Percentiles rank a stretch among this genome's conserved stretches.
Conservation (phyloP, 2,888 invertebrate species). For the Nesidiocoris tenuis region DNA sequence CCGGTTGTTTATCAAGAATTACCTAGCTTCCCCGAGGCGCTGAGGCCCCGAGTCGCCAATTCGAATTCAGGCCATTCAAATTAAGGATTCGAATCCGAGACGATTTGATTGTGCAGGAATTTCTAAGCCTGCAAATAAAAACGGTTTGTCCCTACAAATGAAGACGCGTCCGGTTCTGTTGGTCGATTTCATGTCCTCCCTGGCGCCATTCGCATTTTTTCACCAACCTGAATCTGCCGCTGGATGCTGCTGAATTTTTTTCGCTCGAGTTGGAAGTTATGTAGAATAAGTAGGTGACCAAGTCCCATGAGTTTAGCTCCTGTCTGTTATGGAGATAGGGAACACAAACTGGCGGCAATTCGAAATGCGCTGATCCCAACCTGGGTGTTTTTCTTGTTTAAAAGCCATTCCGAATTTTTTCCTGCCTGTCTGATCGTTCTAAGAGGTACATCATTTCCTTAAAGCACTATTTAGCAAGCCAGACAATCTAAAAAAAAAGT, state of each 20-base stretch:
- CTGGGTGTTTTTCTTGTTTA: too few relatives aligned
- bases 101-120: not conserved
- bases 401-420: too few relatives aligned
- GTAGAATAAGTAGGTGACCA: conserved; percentile 24
- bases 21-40: too few relatives aligned
- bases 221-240: not conserved
- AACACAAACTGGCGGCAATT: too few relatives aligned
- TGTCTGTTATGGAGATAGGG: not conserved
- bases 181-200: conserved; percentile 8
- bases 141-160: not conserved
- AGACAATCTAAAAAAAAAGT: too few relatives aligned
- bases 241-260: not conserved
- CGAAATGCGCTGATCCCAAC: too few relatives aligned
- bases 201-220: conserved; percentile 26
- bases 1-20: too few relatives aligned
- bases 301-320: not conserved
- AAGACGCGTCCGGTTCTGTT: not conserved
- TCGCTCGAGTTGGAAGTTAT: not conserved
- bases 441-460: too few relatives aligned
- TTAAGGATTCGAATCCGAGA: conserved; percentile 11
- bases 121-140: not conserved
- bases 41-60: too few relatives aligned
- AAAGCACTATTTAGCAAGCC: too few relatives aligned
- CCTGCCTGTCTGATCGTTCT: too few relatives aligned
- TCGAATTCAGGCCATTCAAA: conserved; percentile 18